These are phyloP conservation scores for Capreolus pygargus DNA, from an alignment of 2,113 vertebrate species.

Conservation along the genomic window DNA sequence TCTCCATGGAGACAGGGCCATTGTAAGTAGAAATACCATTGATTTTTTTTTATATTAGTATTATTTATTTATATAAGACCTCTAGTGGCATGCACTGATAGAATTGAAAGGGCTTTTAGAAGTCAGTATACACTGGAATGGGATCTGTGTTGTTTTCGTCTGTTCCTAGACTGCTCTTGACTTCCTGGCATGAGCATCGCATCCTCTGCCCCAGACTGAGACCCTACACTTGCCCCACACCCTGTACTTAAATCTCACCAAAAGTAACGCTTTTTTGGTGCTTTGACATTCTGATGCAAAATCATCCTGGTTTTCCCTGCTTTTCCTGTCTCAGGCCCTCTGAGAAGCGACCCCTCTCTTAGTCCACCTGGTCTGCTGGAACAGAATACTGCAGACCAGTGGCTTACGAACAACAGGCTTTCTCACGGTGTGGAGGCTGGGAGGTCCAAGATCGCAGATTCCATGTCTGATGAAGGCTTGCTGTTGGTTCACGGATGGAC, in stretches of 20 bases:
- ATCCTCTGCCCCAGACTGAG: not conserved
- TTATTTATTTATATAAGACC: not conserved
- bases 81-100: not conserved
- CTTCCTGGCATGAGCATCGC: not conserved
- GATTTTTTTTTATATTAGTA: not conserved
- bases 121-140: not conserved
- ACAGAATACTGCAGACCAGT: not conserved
- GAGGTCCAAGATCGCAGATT: not conserved
- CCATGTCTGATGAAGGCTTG: not conserved
- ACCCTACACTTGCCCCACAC: not conserved
- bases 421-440: not conserved
- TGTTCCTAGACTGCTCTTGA: not conserved
- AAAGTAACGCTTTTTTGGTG: not conserved
- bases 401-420: fast-evolving
- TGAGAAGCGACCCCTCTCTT: not conserved
- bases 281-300: not conserved
- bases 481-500: not conserved
- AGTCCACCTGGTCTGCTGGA: not conserved
- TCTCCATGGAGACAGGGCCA: conserved; percentile 78
- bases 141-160: not conserved
- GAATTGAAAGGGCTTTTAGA: not conserved
- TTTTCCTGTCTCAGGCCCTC: not conserved
- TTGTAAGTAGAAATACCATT: conserved; percentile 80
- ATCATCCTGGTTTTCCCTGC: not conserved
- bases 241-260: not conserved